Conservation (phyloP, 92 coral and sea anemone genomes). For the Blastomussa wellsi region DNA sequence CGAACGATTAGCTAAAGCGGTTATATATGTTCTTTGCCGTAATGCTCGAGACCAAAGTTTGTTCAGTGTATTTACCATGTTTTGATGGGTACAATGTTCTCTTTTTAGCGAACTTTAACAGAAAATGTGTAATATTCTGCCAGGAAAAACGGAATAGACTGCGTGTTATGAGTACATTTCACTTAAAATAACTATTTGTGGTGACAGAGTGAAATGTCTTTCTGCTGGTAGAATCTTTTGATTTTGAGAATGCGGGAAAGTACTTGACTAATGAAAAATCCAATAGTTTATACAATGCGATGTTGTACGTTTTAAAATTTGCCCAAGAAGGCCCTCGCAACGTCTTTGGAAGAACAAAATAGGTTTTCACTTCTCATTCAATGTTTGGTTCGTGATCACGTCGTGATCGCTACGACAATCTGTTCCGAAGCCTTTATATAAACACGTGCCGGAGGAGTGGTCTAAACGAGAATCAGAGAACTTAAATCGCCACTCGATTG, state of each 20-base stretch:
- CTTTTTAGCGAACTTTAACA: background rate
- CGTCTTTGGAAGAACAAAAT: background rate
- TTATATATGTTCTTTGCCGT: slow-evolving; percentile 12
- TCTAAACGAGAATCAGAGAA: slow-evolving; percentile 16
- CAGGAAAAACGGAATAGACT: slow-evolving; percentile 3
- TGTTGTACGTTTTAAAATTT: background rate
- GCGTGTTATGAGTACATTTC: background rate
- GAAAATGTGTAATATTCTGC: background rate
- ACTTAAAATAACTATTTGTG: background rate
- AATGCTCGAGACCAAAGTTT: slow-evolving; percentile 31
- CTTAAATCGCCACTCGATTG: slow-evolving; percentile 19
- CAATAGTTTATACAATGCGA: background rate
- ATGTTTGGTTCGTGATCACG: slow-evolving; percentile 1
- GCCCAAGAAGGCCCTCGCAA: background rate
- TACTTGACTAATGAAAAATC: background rate
- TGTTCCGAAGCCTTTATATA: slow-evolving; percentile 17
- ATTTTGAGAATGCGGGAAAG: background rate
- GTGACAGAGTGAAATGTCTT: background rate
- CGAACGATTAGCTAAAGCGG: slow-evolving; percentile 17
- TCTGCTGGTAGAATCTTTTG: slow-evolving; percentile 7
- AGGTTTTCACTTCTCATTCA: background rate
- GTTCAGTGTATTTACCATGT: slow-evolving; percentile 39
- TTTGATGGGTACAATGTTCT: slow-evolving; percentile 36
- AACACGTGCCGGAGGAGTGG: slow-evolving; percentile 57
- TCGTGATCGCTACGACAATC: slow-evolving; percentile 13